Conservation (phyloP, 2,888 invertebrate genomes). For the Drosophila anomelani region DNA sequence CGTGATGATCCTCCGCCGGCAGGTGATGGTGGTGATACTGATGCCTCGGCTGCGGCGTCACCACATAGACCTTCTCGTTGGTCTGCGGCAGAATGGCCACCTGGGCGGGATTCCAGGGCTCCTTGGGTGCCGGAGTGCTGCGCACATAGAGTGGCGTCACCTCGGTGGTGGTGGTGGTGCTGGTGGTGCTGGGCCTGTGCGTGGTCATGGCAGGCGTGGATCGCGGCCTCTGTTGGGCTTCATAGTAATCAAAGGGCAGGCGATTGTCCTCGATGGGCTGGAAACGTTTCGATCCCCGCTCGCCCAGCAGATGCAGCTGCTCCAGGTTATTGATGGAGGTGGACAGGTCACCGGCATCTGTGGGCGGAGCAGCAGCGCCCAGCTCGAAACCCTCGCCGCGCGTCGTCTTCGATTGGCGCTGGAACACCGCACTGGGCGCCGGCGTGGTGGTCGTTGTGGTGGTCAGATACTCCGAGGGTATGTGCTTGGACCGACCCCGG, state of each 20-base stretch:
- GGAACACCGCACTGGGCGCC: constrained; percentile 85
- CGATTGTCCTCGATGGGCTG: constrained; percentile 79
- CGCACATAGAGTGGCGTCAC: constrained; percentile 72
- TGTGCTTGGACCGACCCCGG: constrained; percentile 89
- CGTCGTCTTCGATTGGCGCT: constrained; percentile 79
- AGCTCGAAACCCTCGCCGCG: constrained; percentile 62
- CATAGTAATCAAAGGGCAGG: constrained; percentile 69
- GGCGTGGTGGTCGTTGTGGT: constrained; percentile 86
- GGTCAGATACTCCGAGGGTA: constrained; percentile 91
- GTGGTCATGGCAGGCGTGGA: constrained; percentile 41
- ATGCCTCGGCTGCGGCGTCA: constrained; percentile 89
- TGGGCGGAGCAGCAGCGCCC: constrained; percentile 50
- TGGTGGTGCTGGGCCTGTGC: not conserved
- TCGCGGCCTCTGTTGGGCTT: constrained; percentile 42
- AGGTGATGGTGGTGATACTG: constrained; percentile 41
- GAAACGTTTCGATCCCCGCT: constrained; percentile 67
- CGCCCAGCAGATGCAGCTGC: constrained; percentile 70
- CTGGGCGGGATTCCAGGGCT: constrained; percentile 88
- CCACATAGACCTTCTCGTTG: constrained; percentile 92
- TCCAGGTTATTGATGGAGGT: constrained; percentile 79
- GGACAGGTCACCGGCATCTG: constrained; percentile 60
- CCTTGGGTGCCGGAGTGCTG: constrained; percentile 65
- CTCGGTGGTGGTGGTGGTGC: constrained; percentile 72
- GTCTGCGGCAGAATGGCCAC: constrained; percentile 91
- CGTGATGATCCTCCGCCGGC: constrained; percentile 28